Percentiles rank a stretch among this genome's conserved stretches.
These are phyloP conservation scores for Dolichallabes microphthalmus DNA, from an alignment of 2,113 vertebrate species.

Conservation along the genomic window DNA sequence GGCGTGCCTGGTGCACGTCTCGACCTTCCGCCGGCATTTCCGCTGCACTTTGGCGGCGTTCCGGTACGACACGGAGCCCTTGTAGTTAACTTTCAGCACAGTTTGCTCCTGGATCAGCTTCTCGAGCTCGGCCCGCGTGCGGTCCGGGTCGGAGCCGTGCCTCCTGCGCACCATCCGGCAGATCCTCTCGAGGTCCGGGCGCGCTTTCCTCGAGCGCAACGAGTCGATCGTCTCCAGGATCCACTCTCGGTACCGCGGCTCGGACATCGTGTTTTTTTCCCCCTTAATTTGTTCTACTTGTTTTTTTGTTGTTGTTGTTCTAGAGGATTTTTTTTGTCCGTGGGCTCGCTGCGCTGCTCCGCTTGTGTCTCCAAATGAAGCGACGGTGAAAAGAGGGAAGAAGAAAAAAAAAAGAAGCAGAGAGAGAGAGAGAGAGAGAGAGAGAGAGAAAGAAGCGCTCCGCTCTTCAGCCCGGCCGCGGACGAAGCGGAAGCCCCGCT, in stretches of 20 bases:
- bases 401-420: background rate
- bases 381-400: constrained; percentile 3
- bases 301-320: background rate
- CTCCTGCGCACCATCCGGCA: constrained; percentile 89
- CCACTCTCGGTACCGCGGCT: constrained; percentile 84
- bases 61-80: constrained; percentile 88
- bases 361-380: constrained; percentile 67
- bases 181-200: constrained; percentile 90
- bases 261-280: constrained; percentile 65
- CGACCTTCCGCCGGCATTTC: constrained; percentile 73
- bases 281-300: background rate
- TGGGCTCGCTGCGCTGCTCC: constrained; percentile 66
- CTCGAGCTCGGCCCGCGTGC: constrained; percentile 87
- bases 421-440: background rate
- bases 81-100: constrained; percentile 90
- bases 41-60: constrained; percentile 85
- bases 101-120: constrained; percentile 87
- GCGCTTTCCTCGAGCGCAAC: constrained; percentile 87
- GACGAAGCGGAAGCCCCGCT: constrained; percentile 73
- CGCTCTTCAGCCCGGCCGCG: constrained; percentile 69
- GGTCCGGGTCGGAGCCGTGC: constrained; percentile 86
- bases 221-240: constrained; percentile 92
- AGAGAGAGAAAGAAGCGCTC: constrained; percentile 68
- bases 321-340: background rate
- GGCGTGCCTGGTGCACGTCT: constrained; percentile 64